Conservation (phyloP, 2,113 vertebrate genomes). For the Mormyrus lacerda region DNA sequence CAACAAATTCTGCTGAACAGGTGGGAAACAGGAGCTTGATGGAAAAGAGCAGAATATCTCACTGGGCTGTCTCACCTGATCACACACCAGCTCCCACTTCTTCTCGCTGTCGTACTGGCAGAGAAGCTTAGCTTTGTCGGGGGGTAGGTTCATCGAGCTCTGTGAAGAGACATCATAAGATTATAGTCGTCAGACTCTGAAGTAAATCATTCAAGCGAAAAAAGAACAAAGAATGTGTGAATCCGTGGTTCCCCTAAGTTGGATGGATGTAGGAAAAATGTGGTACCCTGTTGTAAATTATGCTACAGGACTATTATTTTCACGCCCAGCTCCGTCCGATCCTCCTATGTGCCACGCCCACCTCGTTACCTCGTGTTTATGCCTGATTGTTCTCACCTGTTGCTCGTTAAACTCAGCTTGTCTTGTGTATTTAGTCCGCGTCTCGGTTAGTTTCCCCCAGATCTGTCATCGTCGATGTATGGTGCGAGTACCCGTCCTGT, state of each 20-base stretch:
- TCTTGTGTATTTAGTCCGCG: too few relatives aligned
- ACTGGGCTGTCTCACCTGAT: constrained; percentile 60
- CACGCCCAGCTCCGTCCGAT: too few relatives aligned
- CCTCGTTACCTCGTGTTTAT: too few relatives aligned
- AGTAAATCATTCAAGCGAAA: background rate
- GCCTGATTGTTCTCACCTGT: too few relatives aligned
- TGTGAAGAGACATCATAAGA: constrained; percentile 32
- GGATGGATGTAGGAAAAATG: background rate
- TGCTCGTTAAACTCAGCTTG: too few relatives aligned
- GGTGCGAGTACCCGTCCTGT: too few relatives aligned
- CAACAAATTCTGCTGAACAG: background rate
- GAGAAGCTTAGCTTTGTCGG: constrained; percentile 81
- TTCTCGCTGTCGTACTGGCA: constrained; percentile 83
- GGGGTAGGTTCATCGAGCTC: constrained; percentile 88
- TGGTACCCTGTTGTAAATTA: background rate
- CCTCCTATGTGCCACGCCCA: too few relatives aligned
- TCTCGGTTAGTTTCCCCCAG: too few relatives aligned
- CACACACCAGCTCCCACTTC: constrained; percentile 91
- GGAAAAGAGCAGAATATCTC: too few relatives aligned
- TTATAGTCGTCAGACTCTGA: background rate
- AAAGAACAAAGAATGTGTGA: background rate
- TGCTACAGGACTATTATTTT: background rate
- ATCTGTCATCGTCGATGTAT: too few relatives aligned
- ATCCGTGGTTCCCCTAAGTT: background rate
- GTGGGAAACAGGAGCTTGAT: background rate